phyloP scores from a whole-genome alignment of 2,113 vertebrate species.

The Fregata magnificens region DNA sequence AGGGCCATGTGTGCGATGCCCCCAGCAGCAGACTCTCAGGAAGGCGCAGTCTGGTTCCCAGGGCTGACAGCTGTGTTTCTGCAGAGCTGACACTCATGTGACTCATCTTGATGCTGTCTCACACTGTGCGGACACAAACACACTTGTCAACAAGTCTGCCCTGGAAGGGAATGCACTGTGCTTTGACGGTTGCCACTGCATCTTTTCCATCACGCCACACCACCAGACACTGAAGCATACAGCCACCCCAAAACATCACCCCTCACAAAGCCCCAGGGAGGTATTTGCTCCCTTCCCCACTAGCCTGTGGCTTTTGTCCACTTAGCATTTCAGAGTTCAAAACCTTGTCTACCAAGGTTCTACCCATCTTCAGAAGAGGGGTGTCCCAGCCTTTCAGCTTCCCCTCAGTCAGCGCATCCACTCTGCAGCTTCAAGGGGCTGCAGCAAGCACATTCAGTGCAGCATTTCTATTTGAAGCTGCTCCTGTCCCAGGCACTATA shows the following conservation, averaged over 20 bases:
- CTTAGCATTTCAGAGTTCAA: neutral
- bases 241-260: neutral
- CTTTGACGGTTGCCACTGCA: neutral
- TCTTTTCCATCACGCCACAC: neutral
- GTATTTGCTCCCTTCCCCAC: neutral
- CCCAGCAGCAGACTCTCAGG: neutral
- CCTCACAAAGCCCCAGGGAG: neutral
- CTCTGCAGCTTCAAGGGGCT: neutral
- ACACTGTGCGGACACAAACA: neutral
- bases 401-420: neutral
- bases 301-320: neutral
- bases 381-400: neutral
- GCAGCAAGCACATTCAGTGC: neutral
- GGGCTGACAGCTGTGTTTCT: neutral
- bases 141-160: neutral
- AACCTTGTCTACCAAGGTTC: neutral
- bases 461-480: neutral
- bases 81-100: neutral
- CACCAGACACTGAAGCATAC: neutral
- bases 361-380: neutral
- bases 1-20: rapidly evolving
- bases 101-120: neutral
- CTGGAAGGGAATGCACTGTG: neutral
- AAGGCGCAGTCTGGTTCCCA: neutral
- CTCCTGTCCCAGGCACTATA: neutral